Base-by-base conservation (phyloP, 2,113 vertebrate genomes). In the Polyodon spathula region DNA sequence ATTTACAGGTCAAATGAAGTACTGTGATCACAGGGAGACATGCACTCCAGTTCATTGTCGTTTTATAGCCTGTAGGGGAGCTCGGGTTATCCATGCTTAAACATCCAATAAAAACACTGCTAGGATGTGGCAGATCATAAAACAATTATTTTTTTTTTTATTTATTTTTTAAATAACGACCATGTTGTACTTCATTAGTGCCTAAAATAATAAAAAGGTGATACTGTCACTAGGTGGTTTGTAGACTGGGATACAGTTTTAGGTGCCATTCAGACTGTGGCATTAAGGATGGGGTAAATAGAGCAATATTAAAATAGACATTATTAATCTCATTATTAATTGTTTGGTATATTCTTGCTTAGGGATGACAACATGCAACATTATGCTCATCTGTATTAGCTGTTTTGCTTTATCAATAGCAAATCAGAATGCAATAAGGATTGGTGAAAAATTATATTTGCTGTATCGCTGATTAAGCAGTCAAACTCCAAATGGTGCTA, bases 61-160 rank as follows among this genome's bases (percentile, higher is more conserved):
- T 80, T 81, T 78, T 74, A 72, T 72, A 68, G 69, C 73, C 65
- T 58, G 67, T 70, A 77, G 76, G 60, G 66, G 78, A 70, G 68
- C 59, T 62, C 60, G 61, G 72, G 70, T 74, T 72, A 73, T 68
- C 67, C 75, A 71, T 69, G 66, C 72, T 82, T 74, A 68, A 74
- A 66, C 66, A 59, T 63, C 68, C 68, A 71, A 68, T 84, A 82
- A 83, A 81, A 78, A 57, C 75, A 59, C 67, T 71, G 70, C 72
- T 76, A 79, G 82, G 79, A 81, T 81, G 74, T 81, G 76, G 70
- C 71, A 77, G 73, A 72, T 82, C 77, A 73, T 85, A 55, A 55
- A 7, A 55, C 4, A 4, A 16, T 8, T 9, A 11, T 11, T 37
- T 17, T 9, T 54, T 27, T 17, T 37, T 51, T 66, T 11, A 1